Conservation (phyloP, 2,888 invertebrate species). For the Melanotus villosus region DNA sequence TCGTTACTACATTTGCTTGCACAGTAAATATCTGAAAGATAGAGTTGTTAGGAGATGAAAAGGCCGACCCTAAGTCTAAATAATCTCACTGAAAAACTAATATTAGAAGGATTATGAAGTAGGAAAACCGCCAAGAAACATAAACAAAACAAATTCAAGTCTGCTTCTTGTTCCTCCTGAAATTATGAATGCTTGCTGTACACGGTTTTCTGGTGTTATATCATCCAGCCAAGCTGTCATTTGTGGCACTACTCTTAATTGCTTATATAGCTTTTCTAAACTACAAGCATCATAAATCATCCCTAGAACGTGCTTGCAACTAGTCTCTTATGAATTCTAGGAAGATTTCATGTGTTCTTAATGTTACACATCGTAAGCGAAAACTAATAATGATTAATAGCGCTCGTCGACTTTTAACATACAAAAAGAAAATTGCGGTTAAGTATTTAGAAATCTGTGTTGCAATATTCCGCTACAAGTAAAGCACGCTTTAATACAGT, state of each 20-base stretch:
- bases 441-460: no score
- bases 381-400: conserved; percentile 12
- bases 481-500: no score
- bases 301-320: conserved; percentile 2
- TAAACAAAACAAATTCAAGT: conserved; percentile 2
- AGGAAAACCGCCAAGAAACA: background rate
- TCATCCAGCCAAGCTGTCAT: conserved; percentile 13
- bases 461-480: no score
- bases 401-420: background rate
- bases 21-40: no score
- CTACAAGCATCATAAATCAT: conserved; percentile 26
- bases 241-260: conserved; percentile 29
- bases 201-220: conserved; percentile 4
- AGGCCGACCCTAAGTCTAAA: no score
- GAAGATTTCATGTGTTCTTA: conserved; percentile 14
- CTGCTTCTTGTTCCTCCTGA: background rate
- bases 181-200: conserved; percentile 18
- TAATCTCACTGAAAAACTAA: background rate
- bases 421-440: no score
- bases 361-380: conserved; percentile 4
- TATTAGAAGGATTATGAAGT: background rate
- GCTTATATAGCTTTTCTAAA: conserved; percentile 24
- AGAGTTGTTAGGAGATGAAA: no score
- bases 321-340: conserved; percentile 9
- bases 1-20: no score